These are phyloP conservation scores for Drosophila parabipectinata DNA, from an alignment of 1,140 invertebrate species.

Conservation along the genomic window DNA sequence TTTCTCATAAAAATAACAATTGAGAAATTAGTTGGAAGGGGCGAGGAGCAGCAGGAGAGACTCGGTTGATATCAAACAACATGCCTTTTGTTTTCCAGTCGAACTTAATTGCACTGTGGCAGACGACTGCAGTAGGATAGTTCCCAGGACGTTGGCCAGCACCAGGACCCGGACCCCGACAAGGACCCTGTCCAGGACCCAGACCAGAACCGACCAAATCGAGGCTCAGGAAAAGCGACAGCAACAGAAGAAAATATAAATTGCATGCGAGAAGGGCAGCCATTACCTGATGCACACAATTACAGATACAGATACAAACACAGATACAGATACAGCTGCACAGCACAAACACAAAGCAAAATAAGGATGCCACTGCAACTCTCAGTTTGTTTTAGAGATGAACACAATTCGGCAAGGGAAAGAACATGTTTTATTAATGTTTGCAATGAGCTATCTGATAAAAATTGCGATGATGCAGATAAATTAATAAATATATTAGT, in stretches of 20 bases:
- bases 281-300: constrained; percentile 71
- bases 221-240: constrained; percentile 47
- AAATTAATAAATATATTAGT: too few species aligned
- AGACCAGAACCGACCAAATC: constrained; percentile 26
- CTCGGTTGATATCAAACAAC: constrained; percentile 73
- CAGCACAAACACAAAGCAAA: constrained; percentile 21
- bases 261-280: constrained; percentile 76
- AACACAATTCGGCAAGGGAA: not conserved
- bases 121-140: not conserved
- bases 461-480: too few species aligned
- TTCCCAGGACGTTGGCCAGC: constrained; percentile 17
- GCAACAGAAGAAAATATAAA: constrained; percentile 68
- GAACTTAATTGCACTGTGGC: constrained; percentile 73
- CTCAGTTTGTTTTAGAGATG: not conserved
- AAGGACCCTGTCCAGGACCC: constrained; percentile 1
- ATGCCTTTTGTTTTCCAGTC: constrained; percentile 79
- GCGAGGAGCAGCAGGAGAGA: not conserved
- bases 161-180: constrained; percentile 17
- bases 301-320: constrained; percentile 19
- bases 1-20: constrained; percentile 61
- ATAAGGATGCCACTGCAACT: constrained; percentile 32
- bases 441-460: not conserved
- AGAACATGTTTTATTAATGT: not conserved
- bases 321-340: constrained; percentile 2
- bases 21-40: constrained; percentile 57